Evolutionary conservation across 2,113 vertebrate genomes (phyloP), one percentile per base, ranked within the genome.

Genomic region (Balaenoptera acutorostrata): DNA sequence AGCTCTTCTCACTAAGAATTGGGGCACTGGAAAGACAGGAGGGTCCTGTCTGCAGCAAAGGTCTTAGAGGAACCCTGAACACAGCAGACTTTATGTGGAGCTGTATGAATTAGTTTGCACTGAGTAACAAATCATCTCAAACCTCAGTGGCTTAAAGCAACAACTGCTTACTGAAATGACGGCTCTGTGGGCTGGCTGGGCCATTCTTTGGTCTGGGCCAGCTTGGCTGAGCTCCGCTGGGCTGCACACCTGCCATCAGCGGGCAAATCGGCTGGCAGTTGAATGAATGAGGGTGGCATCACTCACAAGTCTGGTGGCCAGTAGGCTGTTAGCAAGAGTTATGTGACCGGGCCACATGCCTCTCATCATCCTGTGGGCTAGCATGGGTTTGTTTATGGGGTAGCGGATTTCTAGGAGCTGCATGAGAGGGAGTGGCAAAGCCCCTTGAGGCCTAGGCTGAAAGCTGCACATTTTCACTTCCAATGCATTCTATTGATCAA

Each of bases 291-390:
- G 72, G 72, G 82, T 44, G 74, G 84, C 66, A 20, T 74, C n/a
- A 8, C n/a, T 93, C 78, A 78, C 57, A 75, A 29, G 55, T 81
- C 72, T 93, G 82, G 92, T 39, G 12, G 63, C 88, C 83, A 83
- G 18, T 33, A 95, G 29, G 18, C 78, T 87, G 55, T 92, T 77
- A 96, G 69, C 52, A 80, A 87, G 93, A 90, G 57, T 96, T 93
- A 88, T n/a, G 49, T 15, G 0, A 74, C 71, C 13, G 33, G 59
- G 85, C 69, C 55, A 52, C 87, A 36, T 4, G 33, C 46, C 93
- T 94, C 69, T 91, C 75, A 57, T 31, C 75, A 52, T 63, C 63
- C 61, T 20, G 36, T 49, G n/a, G 20, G 18, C 59, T 61, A 52
- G 11, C n/a, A 5, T 3, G 5, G 17, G 20, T 92, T 89, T 97